phyloP scores from a whole-genome alignment of 2,797 vertebrate species.

The Nannoperca obscura region DNA sequence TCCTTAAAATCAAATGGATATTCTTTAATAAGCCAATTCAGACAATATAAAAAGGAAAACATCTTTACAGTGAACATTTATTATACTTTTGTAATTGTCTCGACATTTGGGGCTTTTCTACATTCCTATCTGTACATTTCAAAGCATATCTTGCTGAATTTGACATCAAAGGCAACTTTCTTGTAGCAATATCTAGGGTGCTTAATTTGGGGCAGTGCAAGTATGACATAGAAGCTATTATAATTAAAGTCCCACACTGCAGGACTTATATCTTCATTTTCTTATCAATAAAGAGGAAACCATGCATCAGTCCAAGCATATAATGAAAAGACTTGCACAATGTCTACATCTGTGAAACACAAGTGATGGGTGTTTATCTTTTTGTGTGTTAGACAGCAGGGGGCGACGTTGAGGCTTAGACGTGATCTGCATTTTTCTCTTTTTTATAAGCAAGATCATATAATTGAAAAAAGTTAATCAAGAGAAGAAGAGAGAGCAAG shows the following conservation, averaged over 20 bases:
- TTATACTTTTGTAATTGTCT: constrained; percentile 42
- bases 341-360: constrained; percentile 26
- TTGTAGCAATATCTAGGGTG: constrained; percentile 67
- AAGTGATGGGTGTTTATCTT: not conserved
- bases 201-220: constrained; percentile 78
- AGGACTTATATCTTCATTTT: constrained; percentile 39
- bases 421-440: constrained; percentile 19
- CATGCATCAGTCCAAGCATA: constrained; percentile 32
- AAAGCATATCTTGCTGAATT: constrained; percentile 77
- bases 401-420: constrained; percentile 45
- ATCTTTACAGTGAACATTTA: constrained; percentile 39
- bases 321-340: constrained; percentile 28
- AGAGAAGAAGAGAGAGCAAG: constrained; percentile 13
- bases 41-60: constrained; percentile 1
- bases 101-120: constrained; percentile 54
- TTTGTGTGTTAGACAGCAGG: constrained; percentile 46
- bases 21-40: constrained; percentile 41
- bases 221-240: constrained; percentile 49
- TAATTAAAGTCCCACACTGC: constrained; percentile 48
- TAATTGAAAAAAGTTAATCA: constrained; percentile 12
- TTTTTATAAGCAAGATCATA: constrained; percentile 27
- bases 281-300: constrained; percentile 37
- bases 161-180: constrained; percentile 84
- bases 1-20: constrained; percentile 32
- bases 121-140: constrained; percentile 77